Base-by-base conservation (phyloP, 2,888 invertebrate genomes). In the Copidosoma aretas region DNA sequence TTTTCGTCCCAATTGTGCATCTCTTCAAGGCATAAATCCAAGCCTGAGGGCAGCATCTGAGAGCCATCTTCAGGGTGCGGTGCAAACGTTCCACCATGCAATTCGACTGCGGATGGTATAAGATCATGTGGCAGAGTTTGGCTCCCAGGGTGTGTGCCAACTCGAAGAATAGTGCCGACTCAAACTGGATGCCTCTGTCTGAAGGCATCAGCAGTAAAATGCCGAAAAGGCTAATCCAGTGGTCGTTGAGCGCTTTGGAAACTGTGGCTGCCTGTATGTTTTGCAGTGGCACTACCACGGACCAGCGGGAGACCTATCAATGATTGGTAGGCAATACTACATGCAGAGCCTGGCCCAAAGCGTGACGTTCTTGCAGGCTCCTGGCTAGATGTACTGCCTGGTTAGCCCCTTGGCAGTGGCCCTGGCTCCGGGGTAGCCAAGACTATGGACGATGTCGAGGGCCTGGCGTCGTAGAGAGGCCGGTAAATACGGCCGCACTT, bases 371-470 rank as follows among this genome's bases (percentile, higher is more conserved):
- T 46, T 41, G 4, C 46, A 49, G 1, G 82, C 74, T 1, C 73
- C 73, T 0, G 81, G 81, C 82, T 81, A 83, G 0, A 83, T 77
- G 61, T 75, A 83, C 0, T 80, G 73, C 32, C 78, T 58, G 0
- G 77, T 61, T 0, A 83, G 75, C 0, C 81, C 25, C 21, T 73
- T 75, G 1, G 60, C 51, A 0, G 77, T 77, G 0, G 74, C 68
- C 10, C 71, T 70, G 1, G 15, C 8, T 19, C 60, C 39, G 10
- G 59, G 59, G 22, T 59, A 43, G 8, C 43, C 41, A 10, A 74
- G 66, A 8, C 57, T 19, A 53, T 77, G 76, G 0, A 77, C 15
- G 0, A n/a, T 54, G 10, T 75, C 32, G 58, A 79, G 75, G 2
- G 73, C 70, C 17, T 17, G 59, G 43, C 64, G 56, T 19, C 77